These are phyloP conservation scores for Spea bombifrons DNA, from an alignment of 2,113 vertebrate species.

Conservation along the genomic window DNA sequence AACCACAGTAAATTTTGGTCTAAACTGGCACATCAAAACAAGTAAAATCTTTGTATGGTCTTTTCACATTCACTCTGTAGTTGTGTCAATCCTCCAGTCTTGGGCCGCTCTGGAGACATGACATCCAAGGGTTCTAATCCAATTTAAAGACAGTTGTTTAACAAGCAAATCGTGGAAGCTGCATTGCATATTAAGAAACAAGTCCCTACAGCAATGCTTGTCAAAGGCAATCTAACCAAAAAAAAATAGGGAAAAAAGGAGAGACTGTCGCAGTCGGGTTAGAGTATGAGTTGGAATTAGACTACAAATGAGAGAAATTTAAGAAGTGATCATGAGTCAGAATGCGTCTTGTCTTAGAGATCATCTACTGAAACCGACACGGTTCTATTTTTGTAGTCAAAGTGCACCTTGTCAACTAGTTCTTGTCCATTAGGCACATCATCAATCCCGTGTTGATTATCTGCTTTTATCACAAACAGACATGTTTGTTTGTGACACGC, in stretches of 20 bases:
- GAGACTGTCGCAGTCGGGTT: not conserved
- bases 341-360: not conserved
- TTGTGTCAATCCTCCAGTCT: constrained; percentile 25
- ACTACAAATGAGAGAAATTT: not conserved
- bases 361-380: not conserved
- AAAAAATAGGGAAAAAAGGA: not conserved
- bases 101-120: constrained; percentile 39
- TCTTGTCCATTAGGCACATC: too few species aligned
- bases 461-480: too few species aligned
- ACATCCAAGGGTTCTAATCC: constrained; percentile 29
- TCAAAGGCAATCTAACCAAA: constrained; percentile 21
- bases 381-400: not conserved
- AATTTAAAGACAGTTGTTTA: constrained; percentile 49
- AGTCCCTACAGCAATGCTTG: constrained; percentile 47
- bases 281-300: not conserved
- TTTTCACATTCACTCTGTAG: not conserved
- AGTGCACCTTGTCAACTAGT: too few species aligned
- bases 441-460: too few species aligned
- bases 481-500: too few species aligned
- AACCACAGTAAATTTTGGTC: constrained; percentile 56
- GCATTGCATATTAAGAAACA: constrained; percentile 45
- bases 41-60: constrained; percentile 40
- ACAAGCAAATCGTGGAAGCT: constrained; percentile 36
- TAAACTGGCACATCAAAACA: constrained; percentile 56
- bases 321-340: not conserved